These are phyloP conservation scores for Centruroides sculpturatus DNA, from an alignment of 1,140 invertebrate genomes.

Conservation along the genomic window DNA sequence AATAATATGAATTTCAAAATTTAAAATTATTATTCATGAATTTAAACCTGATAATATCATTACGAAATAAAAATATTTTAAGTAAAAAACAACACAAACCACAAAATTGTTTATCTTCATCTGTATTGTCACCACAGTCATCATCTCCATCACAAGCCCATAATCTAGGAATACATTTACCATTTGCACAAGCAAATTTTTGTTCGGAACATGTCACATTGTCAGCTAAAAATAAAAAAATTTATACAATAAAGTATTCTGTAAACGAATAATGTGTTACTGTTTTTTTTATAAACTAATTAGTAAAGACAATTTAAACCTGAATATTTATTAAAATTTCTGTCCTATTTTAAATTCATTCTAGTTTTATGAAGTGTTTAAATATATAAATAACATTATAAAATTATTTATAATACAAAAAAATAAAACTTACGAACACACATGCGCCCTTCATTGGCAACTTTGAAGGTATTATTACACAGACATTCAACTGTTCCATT, in stretches of 20 bases:
- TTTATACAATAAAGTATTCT: no score
- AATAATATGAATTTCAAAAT: no score
- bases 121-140: conserved; percentile 84
- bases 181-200: conserved; percentile 88
- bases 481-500: conserved; percentile 70
- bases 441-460: conserved; percentile 85
- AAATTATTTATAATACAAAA: conserved; percentile 5
- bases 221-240: conserved; percentile 31
- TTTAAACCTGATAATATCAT: no score
- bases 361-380: no score
- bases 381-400: no score
- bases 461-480: conserved; percentile 66
- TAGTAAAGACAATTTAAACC: no score
- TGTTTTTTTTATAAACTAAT: no score
- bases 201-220: conserved; percentile 71
- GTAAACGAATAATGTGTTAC: no score
- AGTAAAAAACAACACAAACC: conserved; percentile 35
- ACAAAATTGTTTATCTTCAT: conserved; percentile 86
- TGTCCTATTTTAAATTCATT: no score
- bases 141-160: conserved; percentile 95
- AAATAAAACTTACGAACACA: conserved; percentile 41
- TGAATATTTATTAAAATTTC: no score
- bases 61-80: no score
- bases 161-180: conserved; percentile 84
- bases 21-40: no score